Base-by-base conservation (phyloP, 1,140 invertebrate species). In the Drosophila sturtevanti region DNA sequence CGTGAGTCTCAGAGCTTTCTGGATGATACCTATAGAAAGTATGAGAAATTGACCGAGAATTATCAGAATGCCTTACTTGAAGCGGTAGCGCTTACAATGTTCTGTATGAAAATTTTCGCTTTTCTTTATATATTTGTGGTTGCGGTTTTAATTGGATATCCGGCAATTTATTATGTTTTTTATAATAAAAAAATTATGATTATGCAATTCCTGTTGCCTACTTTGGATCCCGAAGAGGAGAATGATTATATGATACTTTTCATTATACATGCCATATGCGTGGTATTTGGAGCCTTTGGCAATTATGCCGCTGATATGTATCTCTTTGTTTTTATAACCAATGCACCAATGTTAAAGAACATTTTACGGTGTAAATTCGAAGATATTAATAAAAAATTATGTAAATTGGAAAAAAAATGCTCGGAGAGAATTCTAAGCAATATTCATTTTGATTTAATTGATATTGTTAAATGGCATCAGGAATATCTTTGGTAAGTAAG, bases 231-330 rank as follows among this genome's bases (percentile, higher is more conserved):
- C 0, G 54, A 54, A 5, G 41, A 56, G 3, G 31, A 38, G 0
- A 3, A 9, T 35, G 69, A 63, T 7, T 66, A 61, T 24, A 54
- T 54, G 4, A 3, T 72, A 4, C 41, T 61, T 0, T 27, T n/a
- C 0, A 35, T 6, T 4, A 9, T 58, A 4, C 69, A 72, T 51
- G 18, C 37, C 10, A 12, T 34, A 6, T 51, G 41, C 10, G 1
- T 72, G 0, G 11, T 4, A 34, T 14, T 72, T 24, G 70, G 70
- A 0, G 63, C 52, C 1, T 68, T 72, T 60, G 70, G 70, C 22
- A 72, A 72, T 55, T 72, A 59, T 68, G 64, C 64, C 0, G 44
- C 59, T 4, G 70, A 72, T 18, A 68, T 63, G 64, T 72, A 72
- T 54, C 11, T 67, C 0, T 55, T 72, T 35, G 56, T 63, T 9